Evolutionary conservation across 2,113 vertebrate species (phyloP).

Genomic region (Marcusenius ussheri): DNA sequence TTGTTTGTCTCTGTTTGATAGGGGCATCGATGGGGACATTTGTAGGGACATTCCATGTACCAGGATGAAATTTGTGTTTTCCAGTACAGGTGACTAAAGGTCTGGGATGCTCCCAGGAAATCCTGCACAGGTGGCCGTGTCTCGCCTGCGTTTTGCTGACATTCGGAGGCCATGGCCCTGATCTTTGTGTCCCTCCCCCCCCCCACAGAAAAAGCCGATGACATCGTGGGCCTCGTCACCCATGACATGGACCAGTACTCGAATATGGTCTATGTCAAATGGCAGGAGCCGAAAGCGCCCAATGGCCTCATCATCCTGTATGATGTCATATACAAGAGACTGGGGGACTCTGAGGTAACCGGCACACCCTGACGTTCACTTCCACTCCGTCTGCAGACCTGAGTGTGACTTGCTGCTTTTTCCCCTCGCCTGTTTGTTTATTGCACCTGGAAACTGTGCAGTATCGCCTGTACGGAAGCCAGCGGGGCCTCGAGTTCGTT

Average conservation of each 20-base stretch:
- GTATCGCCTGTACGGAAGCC: neutral
- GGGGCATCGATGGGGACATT: neutral
- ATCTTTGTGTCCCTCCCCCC: neutral
- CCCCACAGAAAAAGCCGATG: conserved; percentile 78
- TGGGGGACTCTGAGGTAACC: conserved; percentile 79
- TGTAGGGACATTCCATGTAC: neutral
- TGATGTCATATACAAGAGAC: conserved; percentile 80
- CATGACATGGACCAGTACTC: conserved; percentile 72
- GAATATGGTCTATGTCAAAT: conserved; percentile 70
- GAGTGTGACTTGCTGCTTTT: neutral
- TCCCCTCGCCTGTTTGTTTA: neutral
- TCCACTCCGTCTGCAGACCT: neutral
- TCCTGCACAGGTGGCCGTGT: neutral
- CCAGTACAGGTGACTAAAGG: neutral
- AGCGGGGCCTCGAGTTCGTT: neutral
- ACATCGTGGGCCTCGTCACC: conserved; percentile 70
- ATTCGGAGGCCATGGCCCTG: neutral
- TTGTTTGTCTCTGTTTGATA: neutral
- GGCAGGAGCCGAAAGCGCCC: conserved; percentile 78
- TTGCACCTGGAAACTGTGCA: neutral
- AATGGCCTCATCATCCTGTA: conserved; percentile 93
- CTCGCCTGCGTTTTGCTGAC: neutral
- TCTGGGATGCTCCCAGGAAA: neutral
- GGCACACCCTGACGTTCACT: neutral
- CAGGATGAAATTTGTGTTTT: neutral